Base-by-base conservation (phyloP, 2,888 invertebrate genomes). In the Melanophora roralis region DNA sequence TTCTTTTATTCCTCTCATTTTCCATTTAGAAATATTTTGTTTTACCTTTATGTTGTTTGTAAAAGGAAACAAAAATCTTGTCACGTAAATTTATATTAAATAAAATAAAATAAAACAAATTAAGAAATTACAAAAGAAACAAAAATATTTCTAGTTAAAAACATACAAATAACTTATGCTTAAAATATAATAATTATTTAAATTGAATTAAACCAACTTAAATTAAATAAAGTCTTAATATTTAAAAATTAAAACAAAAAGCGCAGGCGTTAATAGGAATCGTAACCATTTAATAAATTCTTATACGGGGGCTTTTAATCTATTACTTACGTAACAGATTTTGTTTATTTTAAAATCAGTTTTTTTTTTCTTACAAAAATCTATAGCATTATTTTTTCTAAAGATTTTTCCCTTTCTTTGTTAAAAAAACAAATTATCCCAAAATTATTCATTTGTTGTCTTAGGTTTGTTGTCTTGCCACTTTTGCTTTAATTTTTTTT, bases 31-130 rank as follows among this genome's bases (percentile, higher is more conserved):
- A 45, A 19, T 19, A 16, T 45, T 2, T 36, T 34, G 21, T 64
- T 27, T 60, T 45, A 53, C 16, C 53, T 62, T 19, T 64, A 45
- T 65, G 74, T 78, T 64, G 60, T 67, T 80, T 76, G 62, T 36
- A 47, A 64, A 57, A n/a, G 32, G 8, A 65, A 51, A 55, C 23
- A 45, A 62, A 55, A 73, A 71, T 69, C 74, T 74, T 73, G 62
- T 62, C 67, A 68, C 67, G 62, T 80, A 80, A 76, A 80, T 80
- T 80, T 73, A 80, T 68, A 80, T 68, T 80, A 53, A 80, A 71
- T 75, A 53, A 78, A 64, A 69, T 69, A 45, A 49, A 40, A 65
- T 1, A 47, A 69, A 55, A 49, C 19, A 72, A 5, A 5, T 11
- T 21, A 68, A 23, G 51, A 51, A 19, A 32, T 27, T n/a, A n/a